Conservation (phyloP, 1,140 invertebrate species). For the Drosophila neocordata region DNA sequence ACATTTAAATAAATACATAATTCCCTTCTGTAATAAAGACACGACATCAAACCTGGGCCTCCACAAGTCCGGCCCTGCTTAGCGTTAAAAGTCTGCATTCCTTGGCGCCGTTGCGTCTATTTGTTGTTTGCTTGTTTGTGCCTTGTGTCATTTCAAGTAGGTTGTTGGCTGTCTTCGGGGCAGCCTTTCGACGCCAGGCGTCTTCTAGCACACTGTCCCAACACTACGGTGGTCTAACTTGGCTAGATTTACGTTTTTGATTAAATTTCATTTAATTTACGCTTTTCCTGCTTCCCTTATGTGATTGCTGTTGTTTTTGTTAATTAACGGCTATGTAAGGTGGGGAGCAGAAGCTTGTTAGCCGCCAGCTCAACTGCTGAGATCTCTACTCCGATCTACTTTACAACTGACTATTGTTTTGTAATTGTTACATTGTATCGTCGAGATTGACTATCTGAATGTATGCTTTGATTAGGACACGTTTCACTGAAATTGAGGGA, state of each 20-base stretch:
- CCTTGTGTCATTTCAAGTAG: slow-evolving; percentile 47
- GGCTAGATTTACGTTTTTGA: slow-evolving; percentile 76
- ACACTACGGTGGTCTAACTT: slow-evolving; percentile 63
- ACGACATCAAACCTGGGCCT: background rate
- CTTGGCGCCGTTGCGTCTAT: slow-evolving; percentile 51
- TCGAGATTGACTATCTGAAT: slow-evolving; percentile 11
- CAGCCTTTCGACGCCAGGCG: slow-evolving; percentile 55
- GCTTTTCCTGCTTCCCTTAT: slow-evolving; percentile 48
- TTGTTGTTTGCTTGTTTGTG: slow-evolving; percentile 34
- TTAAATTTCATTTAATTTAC: slow-evolving; percentile 77
- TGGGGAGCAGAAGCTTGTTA: no score
- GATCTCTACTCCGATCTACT: background rate
- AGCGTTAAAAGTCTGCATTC: slow-evolving; percentile 41
- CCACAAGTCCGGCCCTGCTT: background rate
- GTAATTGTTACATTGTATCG: slow-evolving; percentile 54
- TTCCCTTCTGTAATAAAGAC: no score
- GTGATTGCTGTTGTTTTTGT: slow-evolving; percentile 44
- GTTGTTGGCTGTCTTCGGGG: slow-evolving; percentile 27
- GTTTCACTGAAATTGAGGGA: no score
- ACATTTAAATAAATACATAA: no score
- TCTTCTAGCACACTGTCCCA: background rate
- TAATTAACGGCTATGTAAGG: slow-evolving; percentile 63
- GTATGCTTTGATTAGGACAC: background rate
- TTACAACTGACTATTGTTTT: slow-evolving; percentile 24
- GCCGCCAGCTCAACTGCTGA: no score